Base-by-base conservation (phyloP, 2,797 vertebrate genomes). In the Cichlasoma orientale region DNA sequence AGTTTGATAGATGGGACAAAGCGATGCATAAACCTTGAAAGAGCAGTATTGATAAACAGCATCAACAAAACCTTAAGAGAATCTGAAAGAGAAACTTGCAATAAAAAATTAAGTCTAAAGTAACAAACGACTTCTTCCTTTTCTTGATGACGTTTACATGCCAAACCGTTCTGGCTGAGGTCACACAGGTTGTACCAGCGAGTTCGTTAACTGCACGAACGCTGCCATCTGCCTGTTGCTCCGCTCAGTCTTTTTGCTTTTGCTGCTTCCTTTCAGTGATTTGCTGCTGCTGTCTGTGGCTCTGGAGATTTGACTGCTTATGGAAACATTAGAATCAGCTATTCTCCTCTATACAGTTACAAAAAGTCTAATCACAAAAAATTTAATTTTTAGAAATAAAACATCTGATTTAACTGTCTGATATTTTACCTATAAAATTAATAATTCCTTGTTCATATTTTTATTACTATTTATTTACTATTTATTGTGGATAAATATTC, bases 211-310 rank as follows among this genome's bases (percentile, higher is more conserved):
- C 13, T 50, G 2, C 44, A 29, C 16, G 18, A 29, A 23, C 57
- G 71, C 78, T 74, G 71, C 78, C 78, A 58, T 74, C 78, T 79
- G 78, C 78, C 78, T 57, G 78, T 29, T 79, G 21, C 21, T 36
- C 1, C 13, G 13, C 11, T 27, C 23, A 63, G 38, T 44, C 59
- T 18, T 16, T 25, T 44, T 44, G 41, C 13, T 7, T 47, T 18
- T 14, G 41, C 13, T 7, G 16, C 44, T 6, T 18, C 44, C 44
- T 47, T 18, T 47, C 14, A 47, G 2, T 47, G 14, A 47, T 8
- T 50, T 50, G 16, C 1, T 50, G 47, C 47, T 50, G 14, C 47
- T n/a, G 7, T 33, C 9, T 21, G 18, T 50, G 23, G 27, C 7
- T 10, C 27, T 29, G 44, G 14, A 19, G 56, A 29, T 29, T 2